Percentiles rank a stretch among this genome's conserved stretches.
Evolutionary conservation across 2,888 invertebrate genomes (phyloP).

Genomic region (Mimachlamys varia): DNA sequence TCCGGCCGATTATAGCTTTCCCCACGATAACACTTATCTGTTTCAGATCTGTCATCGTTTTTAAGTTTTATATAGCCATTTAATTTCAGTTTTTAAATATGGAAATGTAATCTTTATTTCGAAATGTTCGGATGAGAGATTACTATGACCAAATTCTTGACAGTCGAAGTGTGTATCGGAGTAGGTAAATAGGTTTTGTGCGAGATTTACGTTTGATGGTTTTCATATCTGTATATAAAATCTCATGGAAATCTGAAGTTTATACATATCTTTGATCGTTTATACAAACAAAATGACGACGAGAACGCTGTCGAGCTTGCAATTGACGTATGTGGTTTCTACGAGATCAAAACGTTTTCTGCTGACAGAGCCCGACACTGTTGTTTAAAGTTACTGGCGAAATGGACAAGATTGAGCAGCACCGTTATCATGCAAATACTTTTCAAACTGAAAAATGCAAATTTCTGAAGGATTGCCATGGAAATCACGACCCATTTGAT

Average conservation of each 20-base stretch:
- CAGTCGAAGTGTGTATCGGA: neutral
- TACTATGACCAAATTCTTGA: neutral
- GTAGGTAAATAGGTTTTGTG: constrained; percentile 17
- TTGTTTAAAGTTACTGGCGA: neutral
- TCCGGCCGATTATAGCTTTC: neutral
- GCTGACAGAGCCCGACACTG: too few relatives aligned
- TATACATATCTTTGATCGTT: neutral
- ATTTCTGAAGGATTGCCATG: neutral
- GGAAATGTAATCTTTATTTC: constrained; percentile 5
- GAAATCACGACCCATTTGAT: neutral
- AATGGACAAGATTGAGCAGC: neutral
- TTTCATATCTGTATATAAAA: neutral
- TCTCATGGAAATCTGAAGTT: neutral
- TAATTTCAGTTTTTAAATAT: neutral
- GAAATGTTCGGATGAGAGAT: neutral
- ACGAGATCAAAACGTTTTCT: neutral
- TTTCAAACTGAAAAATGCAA: neutral
- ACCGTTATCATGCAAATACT: neutral
- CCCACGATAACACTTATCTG: neutral
- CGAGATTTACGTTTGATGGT: constrained; percentile 9
- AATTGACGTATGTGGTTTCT: neutral
- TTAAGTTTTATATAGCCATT: neutral
- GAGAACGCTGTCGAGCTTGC: too few relatives aligned
- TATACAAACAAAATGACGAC: neutral
- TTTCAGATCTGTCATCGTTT: constrained; percentile 21